Evolutionary conservation across 2,113 vertebrate genomes (phyloP).

Genomic region (Astur gentilis): DNA sequence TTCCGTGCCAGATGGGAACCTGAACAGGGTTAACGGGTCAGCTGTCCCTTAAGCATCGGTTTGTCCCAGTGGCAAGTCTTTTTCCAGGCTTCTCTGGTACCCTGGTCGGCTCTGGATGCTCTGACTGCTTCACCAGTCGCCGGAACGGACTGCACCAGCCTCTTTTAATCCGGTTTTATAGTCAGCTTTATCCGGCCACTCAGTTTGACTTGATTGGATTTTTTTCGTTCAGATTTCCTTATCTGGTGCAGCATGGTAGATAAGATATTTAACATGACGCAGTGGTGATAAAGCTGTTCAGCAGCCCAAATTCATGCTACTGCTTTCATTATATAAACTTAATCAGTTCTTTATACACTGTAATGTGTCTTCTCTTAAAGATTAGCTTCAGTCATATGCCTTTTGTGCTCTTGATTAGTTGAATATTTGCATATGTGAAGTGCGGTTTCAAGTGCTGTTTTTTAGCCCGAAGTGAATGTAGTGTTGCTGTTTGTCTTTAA

Average conservation of each 20-base stretch:
- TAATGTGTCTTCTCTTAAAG: not conserved
- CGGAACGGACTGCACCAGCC: not conserved
- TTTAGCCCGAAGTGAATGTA: not conserved
- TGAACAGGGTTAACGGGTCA: not conserved
- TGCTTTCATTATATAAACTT: not conserved
- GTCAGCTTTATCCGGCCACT: not conserved
- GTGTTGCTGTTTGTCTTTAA: not conserved
- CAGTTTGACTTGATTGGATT: not conserved
- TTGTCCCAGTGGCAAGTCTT: not conserved
- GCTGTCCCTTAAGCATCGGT: not conserved
- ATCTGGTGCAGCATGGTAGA: not conserved
- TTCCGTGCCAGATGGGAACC: not conserved
- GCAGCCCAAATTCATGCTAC: not conserved
- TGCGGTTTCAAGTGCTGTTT: not conserved
- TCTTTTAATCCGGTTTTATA: not conserved
- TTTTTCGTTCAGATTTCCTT: not conserved
- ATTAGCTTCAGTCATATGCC: not conserved
- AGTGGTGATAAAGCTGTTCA: not conserved
- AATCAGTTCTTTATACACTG: not conserved
- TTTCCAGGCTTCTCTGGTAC: not conserved
- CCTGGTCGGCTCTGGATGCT: not conserved
- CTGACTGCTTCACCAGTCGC: not conserved
- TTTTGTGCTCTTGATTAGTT: not conserved
- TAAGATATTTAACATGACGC: not conserved
- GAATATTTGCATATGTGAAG: not conserved